Base-by-base conservation (phyloP, 2,113 vertebrate species). In the Bujurquina vittata region DNA sequence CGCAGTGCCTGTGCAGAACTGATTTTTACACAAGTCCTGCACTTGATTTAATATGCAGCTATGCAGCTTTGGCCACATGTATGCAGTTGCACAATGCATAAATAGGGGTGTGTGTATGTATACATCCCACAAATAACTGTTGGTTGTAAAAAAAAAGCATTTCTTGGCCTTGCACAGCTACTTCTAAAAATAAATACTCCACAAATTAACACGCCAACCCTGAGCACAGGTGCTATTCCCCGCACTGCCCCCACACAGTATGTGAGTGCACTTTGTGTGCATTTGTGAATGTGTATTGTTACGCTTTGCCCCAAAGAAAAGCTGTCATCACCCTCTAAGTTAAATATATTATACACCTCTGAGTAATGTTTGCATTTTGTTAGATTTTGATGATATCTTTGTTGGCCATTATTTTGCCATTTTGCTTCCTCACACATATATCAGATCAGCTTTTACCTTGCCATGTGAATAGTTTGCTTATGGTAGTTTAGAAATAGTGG, bases 131-230 rank as follows among this genome's bases (percentile, higher is more conserved):
- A 55, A 84, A 85, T 74, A 79, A 62, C 59, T 61, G 55, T 81
- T 84, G 73, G 77, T 79, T 40, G 86, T 86, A 63, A 80, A 83
- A 90, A 83, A 90, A 67, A 86, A 62, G 61, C 83, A 75, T 78
- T 84, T 69, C 55, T 85, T 84, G 84, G 80, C 75, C 60, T 86
- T 75, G 86, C 65, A 75, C 82, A 63, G 77, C 79, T 67, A 56
- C 31, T 54, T 91, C 92, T 93, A 94, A 91, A 93, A 93, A 94
- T 94, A 94, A 52, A 75, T 87, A 43, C 82, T 31, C 69, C 37
- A 89, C 90, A 91, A 89, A 93, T 94, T 89, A 92, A 89, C 91
- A 85, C 83, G 80, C 77, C 83, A 83, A 82, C 74, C 84, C 80
- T 77, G 57, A 85, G 80, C 83, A 84, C 87, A 87, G 89, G 86